Percentiles rank a stretch among this genome's conserved stretches.
These are phyloP conservation scores for Huso huso DNA, from an alignment of 2,797 vertebrate species.

Conservation along the genomic window DNA sequence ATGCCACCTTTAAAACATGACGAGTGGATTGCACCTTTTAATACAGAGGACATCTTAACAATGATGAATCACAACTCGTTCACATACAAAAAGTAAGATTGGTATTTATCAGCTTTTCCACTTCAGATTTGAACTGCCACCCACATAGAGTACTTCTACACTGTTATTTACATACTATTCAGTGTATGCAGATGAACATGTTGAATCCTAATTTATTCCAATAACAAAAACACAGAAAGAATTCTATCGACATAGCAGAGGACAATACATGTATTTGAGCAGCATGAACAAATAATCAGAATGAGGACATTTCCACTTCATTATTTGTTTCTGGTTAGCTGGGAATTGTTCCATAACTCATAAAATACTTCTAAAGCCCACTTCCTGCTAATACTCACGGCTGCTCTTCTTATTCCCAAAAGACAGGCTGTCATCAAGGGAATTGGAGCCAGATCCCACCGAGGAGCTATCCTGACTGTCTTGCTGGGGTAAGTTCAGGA, in stretches of 20 bases:
- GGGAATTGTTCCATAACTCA: neutral
- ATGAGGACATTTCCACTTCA: no score
- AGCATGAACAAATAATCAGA: no score
- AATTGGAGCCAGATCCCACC: slow-evolving; percentile 70
- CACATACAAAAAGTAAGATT: slow-evolving; percentile 21
- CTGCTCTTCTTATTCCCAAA: slow-evolving; percentile 68
- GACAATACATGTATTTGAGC: no score
- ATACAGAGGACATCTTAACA: slow-evolving; percentile 39
- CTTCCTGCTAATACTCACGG: slow-evolving; percentile 66
- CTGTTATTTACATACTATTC: no score
- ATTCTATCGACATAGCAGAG: no score
- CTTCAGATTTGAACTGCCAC: no score
- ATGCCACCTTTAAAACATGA: neutral
- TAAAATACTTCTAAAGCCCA: no score
- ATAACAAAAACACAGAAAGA: no score
- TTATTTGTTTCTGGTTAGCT: neutral
- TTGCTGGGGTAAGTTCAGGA: slow-evolving; percentile 67
- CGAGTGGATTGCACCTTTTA: slow-evolving; percentile 59
- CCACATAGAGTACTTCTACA: no score
- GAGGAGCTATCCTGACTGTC: slow-evolving; percentile 76
- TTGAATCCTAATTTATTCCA: no score
- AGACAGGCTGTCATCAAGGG: slow-evolving; percentile 64
- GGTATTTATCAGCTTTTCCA: no score
- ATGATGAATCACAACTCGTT: slow-evolving; percentile 45
- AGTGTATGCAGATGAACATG: no score